Base-by-base conservation (phyloP, 1,140 invertebrate genomes). In the Cyphomyrmex costatus region DNA sequence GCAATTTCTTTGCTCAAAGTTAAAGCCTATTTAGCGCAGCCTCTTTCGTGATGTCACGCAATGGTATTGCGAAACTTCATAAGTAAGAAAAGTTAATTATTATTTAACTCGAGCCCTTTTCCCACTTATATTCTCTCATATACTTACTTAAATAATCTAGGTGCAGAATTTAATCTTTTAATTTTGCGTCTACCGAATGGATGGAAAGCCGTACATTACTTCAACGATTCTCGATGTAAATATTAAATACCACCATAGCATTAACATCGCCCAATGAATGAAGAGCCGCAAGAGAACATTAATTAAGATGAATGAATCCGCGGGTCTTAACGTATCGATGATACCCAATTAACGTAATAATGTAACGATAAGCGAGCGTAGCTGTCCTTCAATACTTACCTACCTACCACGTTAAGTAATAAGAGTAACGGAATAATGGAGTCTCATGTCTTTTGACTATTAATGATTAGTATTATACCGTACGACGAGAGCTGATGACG, bases 331-430 rank as follows among this genome's bases (percentile, higher is more conserved):
- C 71, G 68, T 84, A 86, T 93, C 89, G 91, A 93, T 92, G 92
- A 93, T 92, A 94, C 91, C 92, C 94, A 95, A 95, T 94, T 95
- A 94, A 95, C 94, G 93, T 95, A 95, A 94, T 92, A 93, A 91
- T 94, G 92, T 92, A 91, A 93, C 86, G 92, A 93, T 93, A 92
- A 93, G 90, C 94, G 93, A 92, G 92, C 93, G 93, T 95, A 95
- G 94, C 92, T 95, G 92, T 94, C 93, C 94, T 95, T 93, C 92
- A 94, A 94, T 94, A 93, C 92, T 90, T 94, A 94, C 92, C 90
- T 94, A 94, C 93, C 91, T 94, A 94, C 89, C 88, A 92, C 90
- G 91, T 93, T 94, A 94, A 93, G 92, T 93, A 93, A 93, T 92
- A 92, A 93, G 93, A 87, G 78, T 93, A 94, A 94, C 85, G 88